Evolutionary conservation across 2,113 vertebrate species (phyloP), one percentile per base, ranked within the genome.

Genomic region (Columba livia): DNA sequence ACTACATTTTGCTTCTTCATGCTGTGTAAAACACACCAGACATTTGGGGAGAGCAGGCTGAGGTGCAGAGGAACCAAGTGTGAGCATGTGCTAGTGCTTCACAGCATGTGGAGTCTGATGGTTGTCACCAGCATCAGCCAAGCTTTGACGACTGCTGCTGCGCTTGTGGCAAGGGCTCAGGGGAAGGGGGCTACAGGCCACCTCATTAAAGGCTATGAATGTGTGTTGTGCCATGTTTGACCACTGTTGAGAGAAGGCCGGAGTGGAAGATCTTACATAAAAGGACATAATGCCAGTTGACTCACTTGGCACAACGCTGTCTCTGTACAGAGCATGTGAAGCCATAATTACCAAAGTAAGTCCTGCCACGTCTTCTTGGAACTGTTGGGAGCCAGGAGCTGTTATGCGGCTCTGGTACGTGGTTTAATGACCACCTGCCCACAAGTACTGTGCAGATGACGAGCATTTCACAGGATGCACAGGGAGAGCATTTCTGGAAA

Each of bases 391-490:
- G 10, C 42, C 51, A 31, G 50, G 25, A 21, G 64, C 34, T 0
- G 0, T 58, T 70, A 58, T 0, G 0, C 32, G 29, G 51, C 32
- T 31, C 44, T 7, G 18, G 44, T 47, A 47, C 44, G 18, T 19
- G 44, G 44, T 47, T 47, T 47, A 50, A 13, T 40, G 56, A 51
- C 36, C 72, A 66, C 36, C 54, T 31, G 9, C 21, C 67, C 23
- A 17, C 0, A 1, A 40, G 40, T 0, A 0, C 25, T 0, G 2
- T 12, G 36, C 10, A 51, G n/a, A 25, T 26, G 44, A 56, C 3
- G 16, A 25, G n/a, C 15, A 9, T 44, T 75, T 73, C 61, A 34
- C 25, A 57, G 34, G 19, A 90, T 23, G 42, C 16, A 40, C 8
- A 10, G 0, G 34, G n/a, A 47, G 8, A 72, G 29, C 42, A 28